Evolutionary conservation across 2,113 vertebrate genomes (phyloP), one percentile per base, ranked within the genome.

Genomic region (Panurus biarmicus): DNA sequence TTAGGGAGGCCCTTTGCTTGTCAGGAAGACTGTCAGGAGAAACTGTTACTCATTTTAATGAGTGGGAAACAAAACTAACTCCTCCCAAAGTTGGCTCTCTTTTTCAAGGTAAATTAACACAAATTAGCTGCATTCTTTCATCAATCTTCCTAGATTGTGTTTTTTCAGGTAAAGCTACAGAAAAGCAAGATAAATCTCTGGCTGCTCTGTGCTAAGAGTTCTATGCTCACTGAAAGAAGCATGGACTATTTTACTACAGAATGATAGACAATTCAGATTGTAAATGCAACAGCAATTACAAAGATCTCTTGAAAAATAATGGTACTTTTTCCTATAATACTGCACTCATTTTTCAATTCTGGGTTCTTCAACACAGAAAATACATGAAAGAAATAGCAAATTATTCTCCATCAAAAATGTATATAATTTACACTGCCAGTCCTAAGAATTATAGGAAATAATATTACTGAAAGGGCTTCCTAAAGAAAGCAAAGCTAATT

Each of bases 41-140:
- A 90, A 95, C 36, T 78, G 86, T 92, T 91, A 94, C 33, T 93
- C 87, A 89, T 81, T 91, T 91, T 94, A 92, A 95, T 87, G 85
- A 95, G 50, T 42, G 17, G 21, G 54, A 89, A 93, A 94, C 87
- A 91, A 95, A 94, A 79, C 54, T 35, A 89, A 64, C 84, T 82
- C 81, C 89, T 91, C 89, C 70, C 73, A 47, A 87, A 85, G 45
- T 6, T 36, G 66, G n/a, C 11, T 91, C 42, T 73, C 58, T 83
- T 79, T 85, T 82, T 87, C 80, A 90, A 85, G 70, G 78, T 76
- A 80, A 94, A 91, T 94, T 95, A 94, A 76, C 0, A 0, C 22
- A 66, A 93, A 85, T 93, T 89, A 95, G 50, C 62, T 73, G 36
- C 50, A 36, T 91, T 82, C 71, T 96, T 92, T 69, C 77, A 92